These are phyloP conservation scores for Caracal caracal DNA, from an alignment of 2,113 vertebrate genomes.

Conservation along the genomic window DNA sequence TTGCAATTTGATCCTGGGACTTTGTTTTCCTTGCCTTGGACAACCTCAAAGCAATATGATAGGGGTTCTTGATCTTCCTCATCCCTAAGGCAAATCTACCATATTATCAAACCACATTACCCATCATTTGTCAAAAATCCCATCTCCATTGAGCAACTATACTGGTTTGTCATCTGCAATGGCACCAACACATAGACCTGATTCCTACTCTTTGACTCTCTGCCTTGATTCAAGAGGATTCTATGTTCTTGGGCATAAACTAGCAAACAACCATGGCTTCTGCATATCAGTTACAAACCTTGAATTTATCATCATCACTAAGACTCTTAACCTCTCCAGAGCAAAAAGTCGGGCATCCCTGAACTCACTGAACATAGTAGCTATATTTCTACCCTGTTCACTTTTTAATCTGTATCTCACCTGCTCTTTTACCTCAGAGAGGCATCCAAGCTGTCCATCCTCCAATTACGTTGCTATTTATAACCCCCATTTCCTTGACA, in stretches of 20 bases:
- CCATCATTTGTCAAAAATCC: not conserved
- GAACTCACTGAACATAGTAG: not conserved
- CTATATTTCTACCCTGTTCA: not conserved
- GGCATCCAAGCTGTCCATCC: not conserved
- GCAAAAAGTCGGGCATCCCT: not conserved
- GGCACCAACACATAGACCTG: not conserved
- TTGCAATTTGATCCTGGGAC: not conserved
- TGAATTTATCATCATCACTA: not conserved
- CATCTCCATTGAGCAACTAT: not conserved
- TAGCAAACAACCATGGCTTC: not conserved
- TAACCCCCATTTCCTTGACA: not conserved
- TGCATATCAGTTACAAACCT: not conserved
- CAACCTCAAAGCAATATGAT: not conserved
- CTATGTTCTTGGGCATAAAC: not conserved
- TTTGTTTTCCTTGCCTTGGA: not conserved
- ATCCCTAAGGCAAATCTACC: not conserved
- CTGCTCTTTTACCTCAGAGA: not conserved
- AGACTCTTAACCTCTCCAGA: not conserved
- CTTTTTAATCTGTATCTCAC: not conserved
- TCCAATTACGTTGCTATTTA: not conserved
- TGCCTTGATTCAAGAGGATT: not conserved
- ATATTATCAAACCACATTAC: not conserved
- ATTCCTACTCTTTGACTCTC: not conserved
- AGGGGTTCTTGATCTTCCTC: not conserved
- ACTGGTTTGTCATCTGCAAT: not conserved